Base-by-base conservation (phyloP, 2,113 vertebrate genomes). In the Nannobrachium achirus region DNA sequence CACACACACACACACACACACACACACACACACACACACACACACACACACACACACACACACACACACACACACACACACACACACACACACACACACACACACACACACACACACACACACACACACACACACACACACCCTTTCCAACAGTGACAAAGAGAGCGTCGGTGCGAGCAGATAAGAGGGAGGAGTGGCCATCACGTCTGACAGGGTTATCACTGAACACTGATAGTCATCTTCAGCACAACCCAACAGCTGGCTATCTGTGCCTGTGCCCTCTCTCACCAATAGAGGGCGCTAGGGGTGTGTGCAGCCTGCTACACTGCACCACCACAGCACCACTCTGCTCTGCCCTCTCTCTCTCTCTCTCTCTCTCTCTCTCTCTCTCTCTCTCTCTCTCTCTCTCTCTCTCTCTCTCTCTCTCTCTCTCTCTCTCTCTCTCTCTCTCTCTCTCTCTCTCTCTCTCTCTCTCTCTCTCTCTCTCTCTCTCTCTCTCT, bases 241-340 rank as follows among this genome's bases (percentile, higher is more conserved):
- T 50, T 68, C 19, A 11, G 25, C 15, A 33, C 51, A 55, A 18
- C 45, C 45, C 33, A 58, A 59, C n/a, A 7, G 0, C 44, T 56
- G 50, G 48, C 45, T 15, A 49, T 38, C 0, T 33, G 25, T 9
- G 7, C 20, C 25, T 72, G 69, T 66, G 76, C 70, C 74, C 68
- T 49, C 69, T 81, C n/a, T 48, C 66, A 69, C 78, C 86, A 84
- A 86, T 75, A 87, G 88, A 85, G 86, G 84, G 86, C n/a, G 78
- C 83, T 79, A 79, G 51, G 84, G 75, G 18, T 19, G 78, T 65
- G 56, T 56, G 65, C 2, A 72, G 61, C 57, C 44, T 33, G 1
- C 25, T 33, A 18, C 15, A 4, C 33, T 51, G 16, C 51, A 62
- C 6, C 25, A 5, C 33, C 40, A 40, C n/a, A 33, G 61, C 7